Conservation (phyloP, 2,113 vertebrate species). For the Mirounga angustirostris region DNA sequence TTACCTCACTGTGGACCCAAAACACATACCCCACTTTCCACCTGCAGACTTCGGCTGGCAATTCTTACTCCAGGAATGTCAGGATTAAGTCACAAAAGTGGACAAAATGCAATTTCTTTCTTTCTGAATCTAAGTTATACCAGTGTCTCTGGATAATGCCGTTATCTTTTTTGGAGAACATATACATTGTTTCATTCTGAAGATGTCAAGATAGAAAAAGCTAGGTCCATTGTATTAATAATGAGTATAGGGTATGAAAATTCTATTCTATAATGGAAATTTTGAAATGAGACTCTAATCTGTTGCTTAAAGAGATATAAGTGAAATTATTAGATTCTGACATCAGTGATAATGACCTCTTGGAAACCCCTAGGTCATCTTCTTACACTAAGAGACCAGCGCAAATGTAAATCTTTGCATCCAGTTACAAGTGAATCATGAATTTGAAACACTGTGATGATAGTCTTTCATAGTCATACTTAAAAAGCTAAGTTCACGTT, state of each 20-base stretch:
- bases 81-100: not conserved
- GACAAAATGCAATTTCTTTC: not conserved
- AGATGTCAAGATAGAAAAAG: constrained; percentile 9
- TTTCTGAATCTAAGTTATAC: constrained; percentile 1
- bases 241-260: not conserved
- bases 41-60: not conserved
- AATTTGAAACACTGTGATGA: constrained; percentile 5
- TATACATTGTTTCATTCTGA: constrained; percentile 9
- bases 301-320: not conserved
- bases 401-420: not conserved
- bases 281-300: not conserved
- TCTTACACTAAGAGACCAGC: not conserved
- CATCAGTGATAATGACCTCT: not conserved
- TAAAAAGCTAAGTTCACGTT: not conserved
- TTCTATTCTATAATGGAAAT: not conserved
- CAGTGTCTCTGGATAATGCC: not conserved
- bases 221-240: not conserved
- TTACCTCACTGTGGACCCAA: not conserved
- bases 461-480: not conserved
- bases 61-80: not conserved
- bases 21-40: not conserved
- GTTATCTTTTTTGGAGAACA: constrained; percentile 41
- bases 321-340: not conserved
- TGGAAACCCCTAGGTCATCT: not conserved
- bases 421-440: not conserved